Evolutionary conservation across 1,140 invertebrate genomes (phyloP).

Genomic region (Saccostrea glomerata): DNA sequence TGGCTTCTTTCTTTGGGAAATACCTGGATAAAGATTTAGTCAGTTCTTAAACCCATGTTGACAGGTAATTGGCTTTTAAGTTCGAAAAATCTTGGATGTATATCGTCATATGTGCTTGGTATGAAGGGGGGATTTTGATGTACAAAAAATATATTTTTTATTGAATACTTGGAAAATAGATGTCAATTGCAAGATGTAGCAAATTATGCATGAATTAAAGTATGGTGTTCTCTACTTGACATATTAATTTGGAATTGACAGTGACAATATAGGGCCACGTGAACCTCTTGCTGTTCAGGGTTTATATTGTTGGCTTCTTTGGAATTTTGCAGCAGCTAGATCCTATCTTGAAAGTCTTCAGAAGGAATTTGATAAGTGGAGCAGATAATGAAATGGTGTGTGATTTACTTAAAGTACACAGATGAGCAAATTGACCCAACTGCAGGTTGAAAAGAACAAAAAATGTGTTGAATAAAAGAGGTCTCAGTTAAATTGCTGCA

Average conservation of each 20-base stretch:
- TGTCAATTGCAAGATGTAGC: not conserved
- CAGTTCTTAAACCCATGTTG: not conserved
- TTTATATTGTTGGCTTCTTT: not conserved
- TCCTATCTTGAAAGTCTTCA: not conserved
- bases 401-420: not conserved
- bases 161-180: no score
- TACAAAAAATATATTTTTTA: no score
- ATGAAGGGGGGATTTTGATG: no score
- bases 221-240: not conserved
- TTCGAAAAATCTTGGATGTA: not conserved
- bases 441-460: no score
- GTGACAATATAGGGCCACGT: not conserved
- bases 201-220: not conserved
- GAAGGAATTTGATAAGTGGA: not conserved
- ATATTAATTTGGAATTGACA: not conserved
- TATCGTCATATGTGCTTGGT: no score
- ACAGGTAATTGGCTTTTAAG: slow-evolving; percentile 25
- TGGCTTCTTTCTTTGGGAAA: not conserved
- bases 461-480: no score
- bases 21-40: slow-evolving; percentile 21
- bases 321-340: not conserved
- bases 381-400: not conserved
- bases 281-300: not conserved
- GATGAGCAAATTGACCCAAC: not conserved
- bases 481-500: no score